Conservation (phyloP, 30 jellyfish, hydroid and myxozoan genomes). For the Cassiopea andromeda region DNA sequence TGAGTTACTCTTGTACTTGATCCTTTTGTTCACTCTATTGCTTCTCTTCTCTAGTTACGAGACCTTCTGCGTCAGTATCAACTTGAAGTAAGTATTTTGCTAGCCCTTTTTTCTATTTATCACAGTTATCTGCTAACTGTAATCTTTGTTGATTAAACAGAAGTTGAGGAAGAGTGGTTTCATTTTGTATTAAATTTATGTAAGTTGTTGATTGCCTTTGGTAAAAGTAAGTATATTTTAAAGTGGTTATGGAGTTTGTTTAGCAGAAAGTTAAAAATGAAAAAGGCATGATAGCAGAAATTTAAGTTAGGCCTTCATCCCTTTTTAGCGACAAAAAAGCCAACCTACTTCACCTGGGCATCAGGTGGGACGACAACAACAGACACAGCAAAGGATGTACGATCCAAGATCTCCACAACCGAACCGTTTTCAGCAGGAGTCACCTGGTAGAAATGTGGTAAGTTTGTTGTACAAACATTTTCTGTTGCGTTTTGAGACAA, state of each 20-base stretch:
- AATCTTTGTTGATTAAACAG: no score
- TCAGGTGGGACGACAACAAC: neutral
- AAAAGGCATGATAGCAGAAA: no score
- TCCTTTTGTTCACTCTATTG: neutral
- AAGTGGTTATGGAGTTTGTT: neutral
- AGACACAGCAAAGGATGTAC: neutral
- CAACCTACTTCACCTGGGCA: neutral
- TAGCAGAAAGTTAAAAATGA: neutral
- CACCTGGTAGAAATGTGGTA: neutral
- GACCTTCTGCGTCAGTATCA: neutral
- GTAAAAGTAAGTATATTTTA: no score
- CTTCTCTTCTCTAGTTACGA: neutral
- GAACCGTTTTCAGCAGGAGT: neutral
- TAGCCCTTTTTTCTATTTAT: no score
- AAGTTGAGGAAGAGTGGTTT: no score
- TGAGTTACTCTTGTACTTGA: no score
- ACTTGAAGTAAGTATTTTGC: neutral
- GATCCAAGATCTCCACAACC: neutral
- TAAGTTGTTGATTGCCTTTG: no score
- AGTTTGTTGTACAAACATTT: no score
- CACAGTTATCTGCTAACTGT: neutral
- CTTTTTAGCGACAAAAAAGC: neutral
- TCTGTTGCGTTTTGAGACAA: no score
- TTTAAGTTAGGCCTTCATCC: neutral
- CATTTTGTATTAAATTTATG: no score